Evolutionary conservation across 92 coral and sea anemone genomes (phyloP).

Genomic region (Diadumene lineata): DNA sequence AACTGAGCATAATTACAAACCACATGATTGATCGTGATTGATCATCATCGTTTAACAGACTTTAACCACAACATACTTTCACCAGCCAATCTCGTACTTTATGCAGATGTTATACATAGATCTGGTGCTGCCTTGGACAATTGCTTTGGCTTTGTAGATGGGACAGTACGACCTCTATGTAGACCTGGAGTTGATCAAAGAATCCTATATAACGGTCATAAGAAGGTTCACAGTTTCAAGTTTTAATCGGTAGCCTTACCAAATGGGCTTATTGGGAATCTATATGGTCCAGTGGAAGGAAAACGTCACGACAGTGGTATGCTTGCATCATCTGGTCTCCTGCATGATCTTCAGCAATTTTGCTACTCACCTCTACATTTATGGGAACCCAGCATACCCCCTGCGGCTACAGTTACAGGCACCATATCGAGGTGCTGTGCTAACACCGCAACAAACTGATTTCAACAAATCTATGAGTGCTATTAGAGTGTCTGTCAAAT

Average conservation of each 20-base stretch:
- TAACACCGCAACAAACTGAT: constrained; percentile 45
- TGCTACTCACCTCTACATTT: constrained; percentile 24
- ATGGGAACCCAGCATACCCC: constrained; percentile 46
- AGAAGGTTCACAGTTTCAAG: constrained; percentile 47
- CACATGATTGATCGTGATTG: constrained; percentile 39
- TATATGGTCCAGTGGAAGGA: constrained; percentile 51
- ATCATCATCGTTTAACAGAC: constrained; percentile 42
- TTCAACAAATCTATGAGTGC: constrained; percentile 52
- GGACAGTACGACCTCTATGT: not conserved
- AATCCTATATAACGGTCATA: constrained; percentile 40
- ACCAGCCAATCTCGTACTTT: constrained; percentile 40
- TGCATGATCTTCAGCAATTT: constrained; percentile 30
- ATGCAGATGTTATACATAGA: constrained; percentile 41
- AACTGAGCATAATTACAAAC: constrained; percentile 52
- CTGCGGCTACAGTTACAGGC: constrained; percentile 32
- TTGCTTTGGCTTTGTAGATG: constrained; percentile 51
- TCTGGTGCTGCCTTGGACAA: constrained; percentile 54
- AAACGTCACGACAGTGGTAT: constrained; percentile 47
- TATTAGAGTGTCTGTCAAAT: constrained; percentile 46
- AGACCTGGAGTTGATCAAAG: constrained; percentile 29
- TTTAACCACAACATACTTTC: constrained; percentile 53
- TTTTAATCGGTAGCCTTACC: constrained; percentile 41
- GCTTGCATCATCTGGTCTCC: constrained; percentile 22
- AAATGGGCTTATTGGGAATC: constrained; percentile 38
- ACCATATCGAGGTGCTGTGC: constrained; percentile 40